Percentiles rank a stretch among this genome's conserved stretches.
Evolutionary conservation across 2,113 vertebrate genomes (phyloP).

Genomic region (Pollachius pollachius): DNA sequence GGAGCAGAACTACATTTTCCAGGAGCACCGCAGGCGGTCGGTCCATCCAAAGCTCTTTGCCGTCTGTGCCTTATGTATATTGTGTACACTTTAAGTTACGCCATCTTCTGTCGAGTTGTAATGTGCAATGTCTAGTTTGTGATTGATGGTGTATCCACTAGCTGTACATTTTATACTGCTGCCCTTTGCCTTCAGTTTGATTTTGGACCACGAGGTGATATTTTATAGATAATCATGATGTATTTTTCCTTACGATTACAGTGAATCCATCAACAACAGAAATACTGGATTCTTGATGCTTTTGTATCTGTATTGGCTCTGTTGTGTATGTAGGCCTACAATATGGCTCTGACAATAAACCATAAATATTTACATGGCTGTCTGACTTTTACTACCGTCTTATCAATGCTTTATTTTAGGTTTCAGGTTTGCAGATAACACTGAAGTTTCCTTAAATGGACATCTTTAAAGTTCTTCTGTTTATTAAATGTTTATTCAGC

Average conservation of each 20-base stretch:
- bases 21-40: slow-evolving; percentile 89
- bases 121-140: slow-evolving; percentile 69
- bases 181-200: slow-evolving; percentile 28
- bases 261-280: background rate
- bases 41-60: slow-evolving; percentile 66
- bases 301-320: background rate
- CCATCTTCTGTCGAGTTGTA: slow-evolving; percentile 45
- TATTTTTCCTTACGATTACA: background rate
- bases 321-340: background rate
- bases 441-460: no score
- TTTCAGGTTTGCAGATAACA: background rate
- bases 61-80: slow-evolving; percentile 69
- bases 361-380: background rate
- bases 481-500: no score
- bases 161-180: slow-evolving; percentile 71
- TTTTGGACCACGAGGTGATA: slow-evolving; percentile 25
- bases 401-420: background rate
- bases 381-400: background rate
- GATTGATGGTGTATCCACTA: slow-evolving; percentile 45
- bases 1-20: slow-evolving; percentile 42
- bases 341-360: background rate
- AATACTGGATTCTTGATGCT: background rate
- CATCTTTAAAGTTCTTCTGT: no score
- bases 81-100: slow-evolving; percentile 45
- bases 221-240: background rate